Percentiles rank a stretch among this genome's conserved stretches.
Evolutionary conservation across 2,888 invertebrate species (phyloP).

Genomic region (Scaptomyza cyrtandrae): DNA sequence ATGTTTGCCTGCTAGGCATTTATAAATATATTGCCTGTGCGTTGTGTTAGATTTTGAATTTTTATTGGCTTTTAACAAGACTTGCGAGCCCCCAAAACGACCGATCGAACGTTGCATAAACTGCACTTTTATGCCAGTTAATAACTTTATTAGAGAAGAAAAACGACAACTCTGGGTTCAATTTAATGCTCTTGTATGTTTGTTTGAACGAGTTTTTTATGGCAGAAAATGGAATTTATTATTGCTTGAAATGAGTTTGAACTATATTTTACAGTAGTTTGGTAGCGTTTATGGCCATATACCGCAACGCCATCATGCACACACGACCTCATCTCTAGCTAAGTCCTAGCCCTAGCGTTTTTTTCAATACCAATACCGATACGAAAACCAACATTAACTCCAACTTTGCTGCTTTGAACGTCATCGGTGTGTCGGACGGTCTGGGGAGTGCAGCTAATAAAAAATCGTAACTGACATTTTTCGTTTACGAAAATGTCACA

Average conservation of each 20-base stretch:
- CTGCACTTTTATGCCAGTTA: slow-evolving; percentile 70
- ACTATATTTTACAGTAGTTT: slow-evolving; percentile 80
- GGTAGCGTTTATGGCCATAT: slow-evolving; percentile 67
- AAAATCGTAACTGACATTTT: slow-evolving; percentile 83
- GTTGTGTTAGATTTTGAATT: slow-evolving; percentile 66
- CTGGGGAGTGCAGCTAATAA: slow-evolving; percentile 69
- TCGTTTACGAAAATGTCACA: slow-evolving; percentile 84
- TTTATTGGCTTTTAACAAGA: slow-evolving; percentile 77
- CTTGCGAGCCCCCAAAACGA: slow-evolving; percentile 22
- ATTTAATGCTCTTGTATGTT: slow-evolving; percentile 53
- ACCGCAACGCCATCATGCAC: slow-evolving; percentile 65
- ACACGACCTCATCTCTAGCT: slow-evolving; percentile 22
- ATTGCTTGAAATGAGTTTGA: slow-evolving; percentile 72
- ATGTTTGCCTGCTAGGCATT: slow-evolving; percentile 47
- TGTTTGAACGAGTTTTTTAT: slow-evolving; percentile 68
- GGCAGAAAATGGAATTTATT: slow-evolving; percentile 64
- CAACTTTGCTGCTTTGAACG: slow-evolving; percentile 9
- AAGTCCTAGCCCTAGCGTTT: slow-evolving; percentile 57
- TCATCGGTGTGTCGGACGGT: slow-evolving; percentile 16
- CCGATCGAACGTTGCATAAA: slow-evolving; percentile 47
- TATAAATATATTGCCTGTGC: slow-evolving; percentile 72
- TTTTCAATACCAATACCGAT: not conserved
- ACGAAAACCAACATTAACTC: not conserved
- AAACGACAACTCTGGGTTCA: slow-evolving; percentile 29
- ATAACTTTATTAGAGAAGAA: slow-evolving; percentile 71